Conservation (phyloP, 1,140 invertebrate genomes). For the Maniola jurtina region DNA sequence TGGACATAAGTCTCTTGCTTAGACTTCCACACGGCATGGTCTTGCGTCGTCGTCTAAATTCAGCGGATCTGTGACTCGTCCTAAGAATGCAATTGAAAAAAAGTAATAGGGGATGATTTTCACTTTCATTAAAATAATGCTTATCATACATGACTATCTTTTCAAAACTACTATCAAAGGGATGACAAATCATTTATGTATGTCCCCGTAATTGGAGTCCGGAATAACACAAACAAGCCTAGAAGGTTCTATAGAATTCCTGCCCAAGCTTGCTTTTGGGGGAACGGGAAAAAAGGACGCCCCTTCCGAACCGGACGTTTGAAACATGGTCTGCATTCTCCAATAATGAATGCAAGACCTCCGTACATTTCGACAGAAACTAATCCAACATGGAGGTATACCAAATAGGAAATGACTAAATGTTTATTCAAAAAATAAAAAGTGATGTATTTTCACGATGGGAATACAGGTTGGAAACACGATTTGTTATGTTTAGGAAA, state of each 20-base stretch:
- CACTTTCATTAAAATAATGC: background rate
- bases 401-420: background rate
- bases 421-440: background rate
- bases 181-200: conserved; percentile 35
- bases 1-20: too few relatives aligned
- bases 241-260: conserved; percentile 36
- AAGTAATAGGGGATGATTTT: too few relatives aligned
- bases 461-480: too few relatives aligned
- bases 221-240: conserved; percentile 23
- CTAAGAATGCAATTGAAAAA: too few relatives aligned
- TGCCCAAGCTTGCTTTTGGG: conserved; percentile 47
- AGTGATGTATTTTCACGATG: too few relatives aligned
- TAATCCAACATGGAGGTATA: conserved; percentile 40
- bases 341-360: conserved; percentile 54
- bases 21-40: too few relatives aligned
- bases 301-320: conserved; percentile 34
- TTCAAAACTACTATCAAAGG: conserved; percentile 21
- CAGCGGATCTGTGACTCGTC: too few relatives aligned
- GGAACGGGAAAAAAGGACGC: conserved; percentile 44
- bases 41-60: too few relatives aligned
- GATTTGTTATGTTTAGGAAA: too few relatives aligned
- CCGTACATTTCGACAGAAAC: conserved; percentile 44
- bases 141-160: conserved; percentile 20
- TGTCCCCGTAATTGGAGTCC: conserved; percentile 32
- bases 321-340: conserved; percentile 49